Evolutionary conservation across 2,888 invertebrate species (phyloP).

Genomic region (Meghimatium bilineatum): DNA sequence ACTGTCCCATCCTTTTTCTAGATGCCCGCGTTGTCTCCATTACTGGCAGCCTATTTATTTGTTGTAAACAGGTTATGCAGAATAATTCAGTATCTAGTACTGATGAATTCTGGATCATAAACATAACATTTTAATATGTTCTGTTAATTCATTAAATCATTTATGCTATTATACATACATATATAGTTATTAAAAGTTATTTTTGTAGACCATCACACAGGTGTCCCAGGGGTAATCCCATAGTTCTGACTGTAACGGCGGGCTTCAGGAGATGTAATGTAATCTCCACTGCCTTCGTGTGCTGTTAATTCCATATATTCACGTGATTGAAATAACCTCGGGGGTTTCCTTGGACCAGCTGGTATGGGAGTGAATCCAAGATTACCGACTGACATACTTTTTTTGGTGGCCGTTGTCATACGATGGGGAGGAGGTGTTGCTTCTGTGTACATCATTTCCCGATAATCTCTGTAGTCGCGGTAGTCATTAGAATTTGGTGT

Average conservation of each 20-base stretch:
- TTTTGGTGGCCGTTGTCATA: constrained; percentile 50
- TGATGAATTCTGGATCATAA: too few species aligned
- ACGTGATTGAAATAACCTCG: constrained; percentile 63
- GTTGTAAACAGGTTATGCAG: too few species aligned
- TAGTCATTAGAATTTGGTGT: constrained; percentile 38
- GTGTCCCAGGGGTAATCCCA: constrained; percentile 54
- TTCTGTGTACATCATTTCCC: constrained; percentile 50
- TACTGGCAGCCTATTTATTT: too few species aligned
- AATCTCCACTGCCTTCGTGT: constrained; percentile 37
- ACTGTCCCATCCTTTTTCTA: too few species aligned
- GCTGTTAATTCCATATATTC: constrained; percentile 55
- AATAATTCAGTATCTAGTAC: too few species aligned
- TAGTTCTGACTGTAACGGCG: constrained; percentile 44
- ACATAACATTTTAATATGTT: too few species aligned
- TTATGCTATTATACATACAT: too few species aligned
- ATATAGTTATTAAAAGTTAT: too few species aligned
- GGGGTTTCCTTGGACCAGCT: constrained; percentile 67
- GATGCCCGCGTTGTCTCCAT: too few species aligned
- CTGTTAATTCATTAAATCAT: too few species aligned
- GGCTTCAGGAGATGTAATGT: constrained; percentile 46
- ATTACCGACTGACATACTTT: constrained; percentile 69
- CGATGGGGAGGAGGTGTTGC: constrained; percentile 51
- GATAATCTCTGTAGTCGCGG: constrained; percentile 48
- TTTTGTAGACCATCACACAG: constrained; percentile 50
- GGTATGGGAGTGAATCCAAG: constrained; percentile 54